Conservation (phyloP, 1,140 invertebrate genomes). For the Gonatopus flavifemur region DNA sequence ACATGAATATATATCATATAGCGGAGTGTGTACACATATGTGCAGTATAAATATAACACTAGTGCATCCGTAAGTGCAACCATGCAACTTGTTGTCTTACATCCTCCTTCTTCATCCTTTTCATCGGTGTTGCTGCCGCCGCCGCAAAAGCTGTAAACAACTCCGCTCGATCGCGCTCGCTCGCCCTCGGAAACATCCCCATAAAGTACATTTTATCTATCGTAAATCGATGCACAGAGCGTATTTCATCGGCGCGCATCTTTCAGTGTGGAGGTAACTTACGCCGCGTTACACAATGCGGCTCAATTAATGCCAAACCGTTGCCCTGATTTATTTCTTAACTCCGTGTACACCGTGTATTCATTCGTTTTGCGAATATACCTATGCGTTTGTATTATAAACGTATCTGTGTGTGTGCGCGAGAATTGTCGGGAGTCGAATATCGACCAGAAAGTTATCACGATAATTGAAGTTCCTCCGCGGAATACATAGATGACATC, state of each 20-base stretch:
- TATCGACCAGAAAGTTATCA: no score
- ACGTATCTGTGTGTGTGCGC: no score
- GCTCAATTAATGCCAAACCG: constrained; percentile 58
- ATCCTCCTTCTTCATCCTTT: not conserved
- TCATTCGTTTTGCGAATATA: no score
- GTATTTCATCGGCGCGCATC: constrained; percentile 46
- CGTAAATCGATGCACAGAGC: constrained; percentile 55
- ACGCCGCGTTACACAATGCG: constrained; percentile 49
- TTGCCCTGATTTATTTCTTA: constrained; percentile 56
- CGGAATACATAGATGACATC: no score
- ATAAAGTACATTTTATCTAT: constrained; percentile 58
- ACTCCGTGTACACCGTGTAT: no score
- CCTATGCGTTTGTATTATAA: no score
- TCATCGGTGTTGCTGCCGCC: constrained; percentile 2
- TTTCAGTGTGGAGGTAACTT: constrained; percentile 3
- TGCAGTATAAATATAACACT: no score
- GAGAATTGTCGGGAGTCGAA: no score
- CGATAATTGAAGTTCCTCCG: no score
- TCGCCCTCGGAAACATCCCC: constrained; percentile 51
- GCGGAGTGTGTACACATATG: not conserved
- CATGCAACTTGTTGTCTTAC: no score
- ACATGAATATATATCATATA: not conserved
- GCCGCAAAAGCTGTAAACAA: constrained; percentile 45
- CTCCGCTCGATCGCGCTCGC: no score
- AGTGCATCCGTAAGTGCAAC: no score